Evolutionary conservation across 2,888 invertebrate genomes (phyloP).

Genomic region (Octonoba sinensis): DNA sequence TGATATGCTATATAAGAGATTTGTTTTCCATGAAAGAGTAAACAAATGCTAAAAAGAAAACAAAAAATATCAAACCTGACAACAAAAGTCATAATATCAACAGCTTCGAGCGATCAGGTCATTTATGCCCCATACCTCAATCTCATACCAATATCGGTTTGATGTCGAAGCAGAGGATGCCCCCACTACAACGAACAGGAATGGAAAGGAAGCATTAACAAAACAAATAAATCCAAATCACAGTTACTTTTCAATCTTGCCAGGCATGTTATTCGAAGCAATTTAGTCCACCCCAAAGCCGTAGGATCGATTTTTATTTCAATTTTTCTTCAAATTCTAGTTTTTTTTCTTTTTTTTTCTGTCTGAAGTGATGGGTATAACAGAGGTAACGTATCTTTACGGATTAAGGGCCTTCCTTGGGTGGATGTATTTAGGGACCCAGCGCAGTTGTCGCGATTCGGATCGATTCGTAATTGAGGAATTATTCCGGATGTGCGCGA

Average conservation of each 20-base stretch:
- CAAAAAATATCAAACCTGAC: too few species aligned
- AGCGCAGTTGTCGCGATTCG: conserved; percentile 13
- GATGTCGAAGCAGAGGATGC: conserved; percentile 14
- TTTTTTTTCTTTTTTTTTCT: conserved; percentile 43
- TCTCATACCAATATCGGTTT: conserved; percentile 56
- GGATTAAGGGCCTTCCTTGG: conserved; percentile 19
- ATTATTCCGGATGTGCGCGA: conserved; percentile 54
- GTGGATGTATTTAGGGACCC: conserved; percentile 16
- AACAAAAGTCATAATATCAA: too few species aligned
- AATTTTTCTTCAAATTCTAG: conserved; percentile 15
- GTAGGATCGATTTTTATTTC: conserved; percentile 57
- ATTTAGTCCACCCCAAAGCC: conserved; percentile 43
- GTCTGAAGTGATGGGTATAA: conserved; percentile 14
- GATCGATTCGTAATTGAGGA: conserved; percentile 61
- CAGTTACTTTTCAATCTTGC: conserved; percentile 61
- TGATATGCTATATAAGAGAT: too few species aligned
- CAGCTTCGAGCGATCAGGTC: too few species aligned
- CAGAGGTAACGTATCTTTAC: conserved; percentile 48
- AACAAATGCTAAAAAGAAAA: too few species aligned
- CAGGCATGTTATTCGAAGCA: conserved; percentile 60
- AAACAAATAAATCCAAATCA: conserved; percentile 56
- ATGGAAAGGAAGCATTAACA: conserved; percentile 11
- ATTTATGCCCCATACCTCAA: conserved; percentile 17
- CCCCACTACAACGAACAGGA: too few species aligned
- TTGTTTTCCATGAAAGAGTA: too few species aligned